Percentiles rank a stretch among this genome's conserved stretches.
Evolutionary conservation across 2,797 vertebrate species (phyloP).

Genomic region (Neosalanx taihuensis): DNA sequence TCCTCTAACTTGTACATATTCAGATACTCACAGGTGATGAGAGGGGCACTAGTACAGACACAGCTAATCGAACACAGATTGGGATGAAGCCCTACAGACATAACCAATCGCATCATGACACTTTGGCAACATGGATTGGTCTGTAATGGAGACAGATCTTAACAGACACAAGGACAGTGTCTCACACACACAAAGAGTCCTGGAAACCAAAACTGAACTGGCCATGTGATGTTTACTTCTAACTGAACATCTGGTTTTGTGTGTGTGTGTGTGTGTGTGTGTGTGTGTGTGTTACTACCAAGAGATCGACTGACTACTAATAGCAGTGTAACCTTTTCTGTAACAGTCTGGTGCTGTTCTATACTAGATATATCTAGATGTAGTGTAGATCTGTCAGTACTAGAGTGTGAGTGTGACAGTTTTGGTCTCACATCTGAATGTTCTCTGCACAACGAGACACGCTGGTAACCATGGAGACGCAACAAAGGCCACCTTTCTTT

Average conservation of each 20-base stretch:
- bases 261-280: no score
- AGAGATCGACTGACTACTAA: background rate
- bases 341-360: background rate
- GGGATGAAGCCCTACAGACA: constrained; percentile 2
- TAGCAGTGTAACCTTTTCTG: no score
- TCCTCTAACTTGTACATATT: constrained; percentile 15
- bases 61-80: constrained; percentile 31
- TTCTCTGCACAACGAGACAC: background rate
- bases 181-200: constrained; percentile 29
- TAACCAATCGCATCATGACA: constrained; percentile 26
- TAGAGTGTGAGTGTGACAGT: constrained; percentile 12
- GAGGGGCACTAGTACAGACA: constrained; percentile 4
- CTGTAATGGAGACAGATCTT: constrained; percentile 40
- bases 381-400: background rate
- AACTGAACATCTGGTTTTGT: no score
- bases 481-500: constrained; percentile 16
- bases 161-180: constrained; percentile 28
- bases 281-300: background rate
- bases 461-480: background rate
- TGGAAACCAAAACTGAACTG: constrained; percentile 16
- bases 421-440: constrained; percentile 57
- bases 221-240: background rate
- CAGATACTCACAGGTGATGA: constrained; percentile 6
- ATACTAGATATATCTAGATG: no score
- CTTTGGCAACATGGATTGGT: constrained; percentile 28